phyloP scores from a whole-genome alignment of 2,797 vertebrate genomes.

The Euthynnus affinis region DNA sequence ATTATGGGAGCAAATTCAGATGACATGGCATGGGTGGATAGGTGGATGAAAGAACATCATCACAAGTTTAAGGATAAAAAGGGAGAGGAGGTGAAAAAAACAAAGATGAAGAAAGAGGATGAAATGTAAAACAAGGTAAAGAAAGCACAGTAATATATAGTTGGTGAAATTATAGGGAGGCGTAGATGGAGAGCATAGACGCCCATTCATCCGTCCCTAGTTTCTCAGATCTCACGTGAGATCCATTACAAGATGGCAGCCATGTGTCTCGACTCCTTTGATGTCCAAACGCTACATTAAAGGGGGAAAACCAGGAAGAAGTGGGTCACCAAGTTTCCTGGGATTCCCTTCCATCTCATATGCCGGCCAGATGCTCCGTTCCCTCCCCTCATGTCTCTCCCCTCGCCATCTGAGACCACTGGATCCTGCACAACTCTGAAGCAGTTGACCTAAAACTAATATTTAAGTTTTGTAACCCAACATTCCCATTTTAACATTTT shows the following conservation, averaged over 20 bases:
- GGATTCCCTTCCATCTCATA: constrained; percentile 74
- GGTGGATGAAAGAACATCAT: constrained; percentile 31
- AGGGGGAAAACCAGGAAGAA: constrained; percentile 71
- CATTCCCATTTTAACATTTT: neutral
- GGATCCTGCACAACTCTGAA: constrained; percentile 38
- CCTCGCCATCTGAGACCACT: constrained; percentile 59
- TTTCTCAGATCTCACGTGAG: constrained; percentile 79
- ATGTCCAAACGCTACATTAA: constrained; percentile 80
- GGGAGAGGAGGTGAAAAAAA: neutral
- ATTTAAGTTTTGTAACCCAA: constrained; percentile 16
- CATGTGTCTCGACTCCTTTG: constrained; percentile 80
- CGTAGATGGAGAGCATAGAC: constrained; percentile 44
- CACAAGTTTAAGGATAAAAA: constrained; percentile 19
- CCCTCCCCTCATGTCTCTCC: constrained; percentile 58
- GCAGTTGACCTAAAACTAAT: constrained; percentile 32
- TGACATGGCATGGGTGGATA: neutral
- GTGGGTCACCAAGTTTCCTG: constrained; percentile 81
- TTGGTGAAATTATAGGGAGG: constrained; percentile 69
- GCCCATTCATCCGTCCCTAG: constrained; percentile 49
- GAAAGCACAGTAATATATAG: constrained; percentile 33
- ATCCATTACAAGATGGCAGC: constrained; percentile 78
- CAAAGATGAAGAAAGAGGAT: constrained; percentile 3
- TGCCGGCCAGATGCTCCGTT: constrained; percentile 80
- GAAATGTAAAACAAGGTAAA: constrained; percentile 42
- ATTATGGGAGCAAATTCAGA: constrained; percentile 24